These are phyloP conservation scores for Deroplatys truncata DNA, from an alignment of 2,888 invertebrate genomes.

Conservation along the genomic window DNA sequence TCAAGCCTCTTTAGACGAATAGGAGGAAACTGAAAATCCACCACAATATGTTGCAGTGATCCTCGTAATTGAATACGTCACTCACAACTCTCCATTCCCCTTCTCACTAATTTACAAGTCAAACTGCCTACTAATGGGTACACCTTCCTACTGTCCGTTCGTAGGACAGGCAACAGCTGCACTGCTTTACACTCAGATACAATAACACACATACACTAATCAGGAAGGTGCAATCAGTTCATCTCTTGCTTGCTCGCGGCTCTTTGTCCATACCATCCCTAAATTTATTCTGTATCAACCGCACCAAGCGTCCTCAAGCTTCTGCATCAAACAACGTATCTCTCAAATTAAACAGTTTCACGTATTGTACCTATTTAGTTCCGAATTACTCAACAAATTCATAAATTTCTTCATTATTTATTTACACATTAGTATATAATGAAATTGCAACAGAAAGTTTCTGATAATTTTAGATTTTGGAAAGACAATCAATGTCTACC, in stretches of 20 bases:
- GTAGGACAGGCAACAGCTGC: not conserved
- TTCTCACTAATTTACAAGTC: not conserved
- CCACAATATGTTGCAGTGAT: not conserved
- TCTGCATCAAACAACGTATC: too few relatives aligned
- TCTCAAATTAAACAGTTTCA: too few relatives aligned
- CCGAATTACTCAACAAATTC: too few relatives aligned
- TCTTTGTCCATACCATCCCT: not conserved
- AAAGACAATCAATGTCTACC: too few relatives aligned
- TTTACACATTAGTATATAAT: too few relatives aligned
- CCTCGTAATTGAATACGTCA: not conserved
- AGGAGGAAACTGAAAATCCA: not conserved
- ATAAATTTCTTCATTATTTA: too few relatives aligned
- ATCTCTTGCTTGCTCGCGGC: not conserved
- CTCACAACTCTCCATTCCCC: not conserved
- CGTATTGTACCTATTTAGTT: too few relatives aligned
- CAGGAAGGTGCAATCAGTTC: too few relatives aligned
- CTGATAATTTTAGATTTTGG: too few relatives aligned
- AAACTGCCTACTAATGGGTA: not conserved
- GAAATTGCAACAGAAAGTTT: too few relatives aligned
- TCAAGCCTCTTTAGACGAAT: not conserved
- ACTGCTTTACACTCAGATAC: not conserved
- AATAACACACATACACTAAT: not conserved
- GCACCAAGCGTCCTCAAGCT: too few relatives aligned
- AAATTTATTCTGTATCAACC: not conserved
- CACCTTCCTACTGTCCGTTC: not conserved